A percentile compares a stretch with the other conserved stretches of the same genome.
These are phyloP conservation scores for Cephalopachus bancanus DNA, from an alignment of 2,797 vertebrate genomes.

Conservation along the genomic window DNA sequence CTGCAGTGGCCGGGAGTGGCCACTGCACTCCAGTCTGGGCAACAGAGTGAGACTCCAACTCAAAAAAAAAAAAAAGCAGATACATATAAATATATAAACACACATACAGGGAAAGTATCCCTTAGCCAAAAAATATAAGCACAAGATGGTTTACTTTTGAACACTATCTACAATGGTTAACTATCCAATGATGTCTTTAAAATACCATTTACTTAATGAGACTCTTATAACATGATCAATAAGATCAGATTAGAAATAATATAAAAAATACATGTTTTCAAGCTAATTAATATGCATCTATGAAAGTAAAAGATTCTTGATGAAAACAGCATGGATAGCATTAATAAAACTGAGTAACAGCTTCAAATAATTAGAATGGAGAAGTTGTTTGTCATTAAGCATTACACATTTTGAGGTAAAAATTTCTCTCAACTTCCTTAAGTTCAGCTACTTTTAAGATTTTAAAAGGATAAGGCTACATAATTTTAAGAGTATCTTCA, in stretches of 20 bases:
- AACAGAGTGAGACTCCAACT: no score
- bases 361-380: not conserved
- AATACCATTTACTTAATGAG: slow-evolving; percentile 41
- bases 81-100: not conserved
- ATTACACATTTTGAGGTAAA: slow-evolving; percentile 20
- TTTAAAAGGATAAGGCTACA: slow-evolving; percentile 20
- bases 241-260: slow-evolving; percentile 7
- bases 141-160: not conserved
- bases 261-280: slow-evolving; percentile 10
- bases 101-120: not conserved
- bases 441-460: slow-evolving; percentile 18
- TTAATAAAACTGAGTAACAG: not conserved
- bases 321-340: slow-evolving; percentile 1
- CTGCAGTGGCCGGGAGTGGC: no score
- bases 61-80: not conserved
- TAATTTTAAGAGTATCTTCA: not conserved
- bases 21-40: no score
- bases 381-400: not conserved
- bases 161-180: not conserved
- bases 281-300: slow-evolving; percentile 41
- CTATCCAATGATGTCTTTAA: slow-evolving; percentile 1
- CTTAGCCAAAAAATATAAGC: not conserved
- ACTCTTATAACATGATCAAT: not conserved
- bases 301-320: not conserved
- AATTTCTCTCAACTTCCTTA: slow-evolving; percentile 35